Evolutionary conservation across 1,140 invertebrate genomes (phyloP).

Genomic region (Ectropis grisescens): DNA sequence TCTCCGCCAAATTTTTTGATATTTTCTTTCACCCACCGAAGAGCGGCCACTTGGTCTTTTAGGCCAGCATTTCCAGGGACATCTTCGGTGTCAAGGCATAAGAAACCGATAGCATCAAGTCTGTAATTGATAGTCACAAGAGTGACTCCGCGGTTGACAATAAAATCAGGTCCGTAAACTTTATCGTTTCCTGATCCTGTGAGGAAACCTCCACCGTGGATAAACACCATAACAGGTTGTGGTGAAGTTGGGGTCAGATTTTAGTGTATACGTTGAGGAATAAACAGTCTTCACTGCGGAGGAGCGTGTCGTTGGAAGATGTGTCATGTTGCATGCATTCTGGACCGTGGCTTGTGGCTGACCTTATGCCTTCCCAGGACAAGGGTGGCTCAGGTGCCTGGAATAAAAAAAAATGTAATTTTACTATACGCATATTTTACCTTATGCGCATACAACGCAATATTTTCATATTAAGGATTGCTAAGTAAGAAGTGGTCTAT

Average conservation of each 20-base stretch:
- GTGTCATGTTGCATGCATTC: slow-evolving; percentile 23
- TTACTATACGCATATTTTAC: no score
- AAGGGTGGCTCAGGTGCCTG: slow-evolving; percentile 24
- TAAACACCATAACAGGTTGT: neutral
- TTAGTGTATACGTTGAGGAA: slow-evolving; percentile 19
- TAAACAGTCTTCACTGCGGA: slow-evolving; percentile 7
- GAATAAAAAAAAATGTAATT: no score
- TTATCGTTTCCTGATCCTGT: neutral
- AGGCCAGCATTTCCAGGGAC: neutral
- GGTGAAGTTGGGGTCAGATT: slow-evolving; percentile 5
- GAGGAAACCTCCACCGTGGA: neutral
- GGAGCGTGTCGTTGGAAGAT: slow-evolving; percentile 1
- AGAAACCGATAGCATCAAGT: neutral
- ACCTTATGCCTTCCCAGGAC: slow-evolving; percentile 22
- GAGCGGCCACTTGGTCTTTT: neutral
- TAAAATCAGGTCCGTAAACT: neutral
- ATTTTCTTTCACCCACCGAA: neutral
- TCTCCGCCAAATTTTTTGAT: neutral
- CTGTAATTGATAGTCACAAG: neutral
- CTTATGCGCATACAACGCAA: no score
- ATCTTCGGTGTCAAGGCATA: neutral
- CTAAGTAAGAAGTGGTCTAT: no score
- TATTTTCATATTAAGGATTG: no score
- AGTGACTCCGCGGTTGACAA: neutral
- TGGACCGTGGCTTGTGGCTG: slow-evolving; percentile 23